These are phyloP conservation scores for Standfussiana lucernea DNA, from an alignment of 2,888 invertebrate species.

Conservation along the genomic window DNA sequence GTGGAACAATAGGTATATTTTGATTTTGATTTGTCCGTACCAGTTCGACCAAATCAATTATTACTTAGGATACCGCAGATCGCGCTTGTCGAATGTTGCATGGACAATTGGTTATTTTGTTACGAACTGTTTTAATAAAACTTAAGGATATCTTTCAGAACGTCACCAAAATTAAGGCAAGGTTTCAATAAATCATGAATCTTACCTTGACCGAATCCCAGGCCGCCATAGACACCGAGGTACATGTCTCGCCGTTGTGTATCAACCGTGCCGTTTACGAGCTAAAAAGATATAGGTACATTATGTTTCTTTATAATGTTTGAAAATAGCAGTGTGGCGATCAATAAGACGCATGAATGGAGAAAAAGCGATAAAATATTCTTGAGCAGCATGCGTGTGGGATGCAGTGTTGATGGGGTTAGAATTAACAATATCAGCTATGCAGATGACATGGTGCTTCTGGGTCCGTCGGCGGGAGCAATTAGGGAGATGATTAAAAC, in stretches of 20 bases:
- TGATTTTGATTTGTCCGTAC: not conserved
- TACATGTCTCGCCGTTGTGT: slow-evolving; percentile 93
- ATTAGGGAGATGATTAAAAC: too few relatives aligned
- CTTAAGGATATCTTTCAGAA: not conserved
- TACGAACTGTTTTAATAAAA: not conserved
- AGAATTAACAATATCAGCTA: too few relatives aligned
- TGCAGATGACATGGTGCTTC: too few relatives aligned
- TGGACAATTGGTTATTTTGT: not conserved
- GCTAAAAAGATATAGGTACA: slow-evolving; percentile 67
- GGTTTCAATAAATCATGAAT: slow-evolving; percentile 11
- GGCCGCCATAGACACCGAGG: slow-evolving; percentile 96
- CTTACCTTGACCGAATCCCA: slow-evolving; percentile 96
- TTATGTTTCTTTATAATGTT: not conserved
- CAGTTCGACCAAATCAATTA: not conserved
- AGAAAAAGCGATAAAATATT: not conserved
- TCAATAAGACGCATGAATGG: not conserved
- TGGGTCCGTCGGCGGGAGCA: too few relatives aligned
- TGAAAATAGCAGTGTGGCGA: not conserved
- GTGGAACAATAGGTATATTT: not conserved
- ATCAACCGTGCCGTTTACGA: slow-evolving; percentile 90
- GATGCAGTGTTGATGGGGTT: too few relatives aligned
- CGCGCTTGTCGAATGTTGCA: not conserved
- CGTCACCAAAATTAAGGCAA: not conserved
- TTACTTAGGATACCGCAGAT: not conserved
- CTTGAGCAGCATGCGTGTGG: not conserved